Conservation (phyloP, 2,888 invertebrate genomes). For the Macaria notata region DNA sequence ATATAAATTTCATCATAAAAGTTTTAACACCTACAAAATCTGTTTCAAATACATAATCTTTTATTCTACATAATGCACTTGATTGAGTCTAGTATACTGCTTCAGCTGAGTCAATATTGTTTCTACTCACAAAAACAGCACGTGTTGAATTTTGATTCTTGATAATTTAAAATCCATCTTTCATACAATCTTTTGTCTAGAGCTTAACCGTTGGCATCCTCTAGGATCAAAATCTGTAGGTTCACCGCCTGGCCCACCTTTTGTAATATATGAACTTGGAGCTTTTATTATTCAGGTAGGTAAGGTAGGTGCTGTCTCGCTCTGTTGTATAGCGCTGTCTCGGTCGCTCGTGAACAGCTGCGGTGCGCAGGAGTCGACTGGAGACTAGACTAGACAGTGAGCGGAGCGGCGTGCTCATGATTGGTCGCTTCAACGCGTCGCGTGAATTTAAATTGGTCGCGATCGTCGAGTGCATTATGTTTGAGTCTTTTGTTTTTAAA, state of each 20-base stretch:
- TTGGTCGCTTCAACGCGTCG: slow-evolving; percentile 60
- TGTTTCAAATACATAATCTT: no score
- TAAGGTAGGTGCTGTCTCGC: slow-evolving; percentile 61
- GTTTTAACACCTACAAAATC: no score
- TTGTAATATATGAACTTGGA: slow-evolving; percentile 55
- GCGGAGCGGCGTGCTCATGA: slow-evolving; percentile 73
- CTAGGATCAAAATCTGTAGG: slow-evolving; percentile 50
- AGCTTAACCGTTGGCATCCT: slow-evolving; percentile 34
- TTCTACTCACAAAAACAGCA: no score
- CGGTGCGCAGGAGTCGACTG: slow-evolving; percentile 72
- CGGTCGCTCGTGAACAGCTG: slow-evolving; percentile 57
- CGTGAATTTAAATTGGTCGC: slow-evolving; percentile 66
- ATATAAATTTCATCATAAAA: no score
- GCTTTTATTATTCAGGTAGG: slow-evolving; percentile 76
- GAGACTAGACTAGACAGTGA: slow-evolving; percentile 71
- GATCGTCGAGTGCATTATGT: slow-evolving; percentile 61
- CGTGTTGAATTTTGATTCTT: no score
- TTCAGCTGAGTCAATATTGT: slow-evolving; percentile 29
- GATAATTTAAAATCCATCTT: slow-evolving; percentile 7
- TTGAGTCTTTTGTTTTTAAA: slow-evolving; percentile 43
- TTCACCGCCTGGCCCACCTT: slow-evolving; percentile 54
- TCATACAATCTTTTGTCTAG: slow-evolving; percentile 19
- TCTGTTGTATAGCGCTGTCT: slow-evolving; percentile 44
- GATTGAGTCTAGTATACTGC: not conserved
- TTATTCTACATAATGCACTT: no score